Base-by-base conservation (phyloP, 2,113 vertebrate species). In the Mohoua ochrocephala region DNA sequence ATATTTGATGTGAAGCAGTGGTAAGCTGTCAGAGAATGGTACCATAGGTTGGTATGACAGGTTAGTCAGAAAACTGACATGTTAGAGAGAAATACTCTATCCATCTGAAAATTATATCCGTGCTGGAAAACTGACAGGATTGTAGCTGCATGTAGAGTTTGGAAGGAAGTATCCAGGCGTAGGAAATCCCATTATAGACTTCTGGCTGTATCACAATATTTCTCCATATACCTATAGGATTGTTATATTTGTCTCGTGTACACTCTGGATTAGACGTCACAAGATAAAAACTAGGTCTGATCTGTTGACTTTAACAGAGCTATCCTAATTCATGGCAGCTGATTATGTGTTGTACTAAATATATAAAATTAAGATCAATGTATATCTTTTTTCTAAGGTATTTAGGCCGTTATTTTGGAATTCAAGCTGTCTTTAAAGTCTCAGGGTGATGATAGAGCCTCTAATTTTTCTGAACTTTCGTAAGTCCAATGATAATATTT, bases 1-100 rank as follows among this genome's bases (percentile, higher is more conserved):
- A 47, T 33, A 77, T 57, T 88, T 73, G 35, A 44, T 70, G 54
- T 61, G 89, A 77, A 88, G 70, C 28, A 54, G 33, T 42, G 53
- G 6, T 64, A 86, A 92, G 64, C 82, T 95, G 83, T 77, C 83
- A 91, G 42, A 81, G 68, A 63, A 77, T 37, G 33, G 30, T 74
- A 35, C 76, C 75, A 65, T 50, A 47, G 54, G n/a, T 41, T 81
- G 47, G 63, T 91, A 50, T 70, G 75, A 80, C 75, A 94, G 35
- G 67, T 85, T 88, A 94, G 90, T 88, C 87, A 94, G 79, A 92
- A 93, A 85, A 73, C 1, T 76, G 79, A 61, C 2, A 1, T 39
- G 70, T 28, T 44, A 41, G 61, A 54, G 87, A 77, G 63, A 74
- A 91, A 70, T 26, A 56, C 37, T 49, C 20, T 45, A 69, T 47